Percentiles rank a stretch among this genome's conserved stretches.
Conservation (phyloP, 1,140 invertebrate species). For the Thaumetopoea pityocampa region DNA sequence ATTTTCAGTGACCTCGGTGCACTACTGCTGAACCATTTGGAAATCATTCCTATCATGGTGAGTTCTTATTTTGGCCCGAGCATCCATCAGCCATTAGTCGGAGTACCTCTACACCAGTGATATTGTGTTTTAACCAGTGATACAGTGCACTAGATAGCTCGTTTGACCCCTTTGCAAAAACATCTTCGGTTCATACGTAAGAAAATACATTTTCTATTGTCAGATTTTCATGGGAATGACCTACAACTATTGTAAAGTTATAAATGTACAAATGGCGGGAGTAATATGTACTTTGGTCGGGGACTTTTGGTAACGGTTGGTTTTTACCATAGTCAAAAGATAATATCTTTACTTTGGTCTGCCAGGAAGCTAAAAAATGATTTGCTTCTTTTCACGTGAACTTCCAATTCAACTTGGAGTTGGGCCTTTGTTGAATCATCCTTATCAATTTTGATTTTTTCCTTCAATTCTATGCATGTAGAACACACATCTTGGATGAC, state of each 20-base stretch:
- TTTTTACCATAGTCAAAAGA: slow-evolving; percentile 43
- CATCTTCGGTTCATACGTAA: slow-evolving; percentile 29
- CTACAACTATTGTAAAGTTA: slow-evolving; percentile 29
- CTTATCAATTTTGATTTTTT: background rate
- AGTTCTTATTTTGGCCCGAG: slow-evolving; percentile 35
- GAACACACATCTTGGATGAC: slow-evolving; percentile 1
- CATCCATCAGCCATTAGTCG: slow-evolving; percentile 31
- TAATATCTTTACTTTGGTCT: too few species aligned
- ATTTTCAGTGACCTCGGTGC: slow-evolving; percentile 23
- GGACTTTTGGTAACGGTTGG: slow-evolving; percentile 29
- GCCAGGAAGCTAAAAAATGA: slow-evolving; percentile 1
- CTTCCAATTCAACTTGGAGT: background rate
- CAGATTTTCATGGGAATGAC: slow-evolving; percentile 10
- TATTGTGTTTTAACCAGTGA: slow-evolving; percentile 10
- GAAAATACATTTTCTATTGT: slow-evolving; percentile 18
- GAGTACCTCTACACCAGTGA: slow-evolving; percentile 14
- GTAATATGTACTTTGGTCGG: slow-evolving; percentile 33
- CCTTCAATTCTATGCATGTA: background rate
- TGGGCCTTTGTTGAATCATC: slow-evolving; percentile 1
- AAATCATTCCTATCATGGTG: slow-evolving; percentile 25
- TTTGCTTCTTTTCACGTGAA: slow-evolving; percentile 5
- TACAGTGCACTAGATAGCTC: slow-evolving; percentile 27
- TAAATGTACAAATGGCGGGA: slow-evolving; percentile 27
- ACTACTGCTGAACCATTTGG: slow-evolving; percentile 18
- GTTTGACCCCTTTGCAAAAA: slow-evolving; percentile 23